Evolutionary conservation across 2,888 invertebrate species (phyloP).

Genomic region (Colletes collaris): DNA sequence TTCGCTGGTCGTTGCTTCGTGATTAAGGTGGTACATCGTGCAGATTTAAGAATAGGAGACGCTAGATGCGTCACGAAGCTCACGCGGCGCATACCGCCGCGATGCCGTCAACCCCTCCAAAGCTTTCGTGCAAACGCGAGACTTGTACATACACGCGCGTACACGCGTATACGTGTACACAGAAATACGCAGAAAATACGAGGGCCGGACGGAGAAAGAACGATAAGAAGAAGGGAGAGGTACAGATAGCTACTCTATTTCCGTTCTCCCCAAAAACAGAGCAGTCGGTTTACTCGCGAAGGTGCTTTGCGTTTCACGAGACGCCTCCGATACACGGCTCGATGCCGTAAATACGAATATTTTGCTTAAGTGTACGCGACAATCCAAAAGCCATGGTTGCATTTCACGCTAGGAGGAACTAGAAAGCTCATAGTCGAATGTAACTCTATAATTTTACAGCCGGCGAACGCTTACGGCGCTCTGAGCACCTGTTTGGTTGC

Average conservation of each 20-base stretch:
- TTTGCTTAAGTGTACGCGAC: background rate
- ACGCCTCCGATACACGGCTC: conserved; percentile 26
- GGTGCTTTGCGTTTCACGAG: conserved; percentile 49
- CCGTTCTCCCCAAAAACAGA: conserved; percentile 77
- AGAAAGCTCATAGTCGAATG: no score
- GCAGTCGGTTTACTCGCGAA: conserved; percentile 58
- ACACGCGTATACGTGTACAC: conserved; percentile 18
- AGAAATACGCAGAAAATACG: conserved; percentile 57
- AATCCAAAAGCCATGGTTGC: no score
- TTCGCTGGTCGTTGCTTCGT: conserved; percentile 58
- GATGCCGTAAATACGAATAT: conserved; percentile 9
- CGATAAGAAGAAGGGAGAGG: conserved; percentile 32
- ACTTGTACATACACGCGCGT: conserved; percentile 45
- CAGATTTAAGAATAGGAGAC: conserved; percentile 73
- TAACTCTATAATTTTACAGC: no score
- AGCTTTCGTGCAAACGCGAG: conserved; percentile 51
- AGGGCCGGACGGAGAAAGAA: conserved; percentile 42
- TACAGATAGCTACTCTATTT: conserved; percentile 76
- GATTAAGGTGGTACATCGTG: conserved; percentile 60
- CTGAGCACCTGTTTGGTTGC: no score
- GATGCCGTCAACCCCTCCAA: conserved; percentile 74
- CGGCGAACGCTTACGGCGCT: no score
- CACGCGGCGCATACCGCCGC: conserved; percentile 73
- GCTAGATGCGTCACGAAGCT: conserved; percentile 74
- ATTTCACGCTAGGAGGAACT: no score